Evolutionary conservation across 2,113 vertebrate genomes (phyloP).

Genomic region (Microtus oregoni): DNA sequence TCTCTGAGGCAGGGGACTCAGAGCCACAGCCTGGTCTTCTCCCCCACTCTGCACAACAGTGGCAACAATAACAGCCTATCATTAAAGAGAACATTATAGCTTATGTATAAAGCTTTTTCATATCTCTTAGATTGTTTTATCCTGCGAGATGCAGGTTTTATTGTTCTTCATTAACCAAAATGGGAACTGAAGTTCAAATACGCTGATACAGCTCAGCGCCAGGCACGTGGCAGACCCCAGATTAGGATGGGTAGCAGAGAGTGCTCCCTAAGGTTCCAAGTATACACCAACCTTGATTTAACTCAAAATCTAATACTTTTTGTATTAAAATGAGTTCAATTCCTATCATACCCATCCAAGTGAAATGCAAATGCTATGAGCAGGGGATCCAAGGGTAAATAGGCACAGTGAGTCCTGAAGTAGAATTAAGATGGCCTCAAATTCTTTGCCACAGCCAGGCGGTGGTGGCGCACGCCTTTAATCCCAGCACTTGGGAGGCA

Average conservation of each 20-base stretch:
- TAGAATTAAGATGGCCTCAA: constrained; percentile 24
- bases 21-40: not conserved
- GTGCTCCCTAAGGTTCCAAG: constrained; percentile 27
- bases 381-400: not conserved
- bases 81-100: constrained; percentile 27
- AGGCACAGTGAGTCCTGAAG: not conserved
- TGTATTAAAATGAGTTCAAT: constrained; percentile 24
- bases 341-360: not conserved
- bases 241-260: not conserved
- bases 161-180: constrained; percentile 58
- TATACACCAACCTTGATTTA: constrained; percentile 15
- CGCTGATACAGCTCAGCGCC: not conserved
- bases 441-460: not conserved
- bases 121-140: constrained; percentile 22
- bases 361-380: not conserved
- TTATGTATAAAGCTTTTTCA: constrained; percentile 27
- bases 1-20: not conserved
- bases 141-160: constrained; percentile 38
- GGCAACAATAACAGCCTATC: constrained; percentile 43
- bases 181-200: constrained; percentile 45
- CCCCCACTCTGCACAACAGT: not conserved
- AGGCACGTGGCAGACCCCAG: not conserved
- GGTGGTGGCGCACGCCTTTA: too few species aligned
- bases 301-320: constrained; percentile 17
- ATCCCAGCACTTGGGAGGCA: too few species aligned